Evolutionary conservation across 2,797 vertebrate species (phyloP).

Genomic region (Notolabrus celidotus): DNA sequence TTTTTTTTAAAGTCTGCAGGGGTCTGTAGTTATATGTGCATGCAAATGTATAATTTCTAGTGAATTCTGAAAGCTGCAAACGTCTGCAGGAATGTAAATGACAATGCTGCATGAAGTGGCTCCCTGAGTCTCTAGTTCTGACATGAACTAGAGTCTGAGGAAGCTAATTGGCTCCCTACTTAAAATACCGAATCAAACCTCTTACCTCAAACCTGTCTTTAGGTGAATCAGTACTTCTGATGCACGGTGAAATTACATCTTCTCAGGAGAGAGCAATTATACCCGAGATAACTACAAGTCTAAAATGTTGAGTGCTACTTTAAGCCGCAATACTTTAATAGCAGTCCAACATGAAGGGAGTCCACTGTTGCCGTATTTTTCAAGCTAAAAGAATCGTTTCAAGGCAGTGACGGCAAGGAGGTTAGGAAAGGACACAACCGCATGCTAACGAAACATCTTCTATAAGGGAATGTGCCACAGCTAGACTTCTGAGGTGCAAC

Average conservation of each 20-base stretch:
- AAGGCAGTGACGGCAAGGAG: background rate
- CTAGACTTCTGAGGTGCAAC: constrained; percentile 80
- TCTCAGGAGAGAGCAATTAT: constrained; percentile 50
- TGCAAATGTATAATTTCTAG: constrained; percentile 9
- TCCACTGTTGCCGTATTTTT: constrained; percentile 24
- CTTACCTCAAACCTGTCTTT: constrained; percentile 46
- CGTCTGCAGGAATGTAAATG: constrained; percentile 50
- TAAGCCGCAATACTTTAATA: constrained; percentile 27
- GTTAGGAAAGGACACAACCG: constrained; percentile 29
- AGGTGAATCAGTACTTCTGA: constrained; percentile 39
- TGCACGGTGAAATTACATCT: constrained; percentile 40
- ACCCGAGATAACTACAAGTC: constrained; percentile 37
- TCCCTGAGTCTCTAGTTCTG: constrained; percentile 34
- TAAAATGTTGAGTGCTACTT: constrained; percentile 8
- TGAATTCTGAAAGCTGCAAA: background rate
- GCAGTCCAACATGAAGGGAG: background rate
- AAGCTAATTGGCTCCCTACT: constrained; percentile 21
- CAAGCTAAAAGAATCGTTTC: constrained; percentile 55
- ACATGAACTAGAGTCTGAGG: constrained; percentile 33
- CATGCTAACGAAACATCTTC: constrained; percentile 35
- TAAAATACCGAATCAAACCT: constrained; percentile 29
- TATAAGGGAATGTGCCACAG: constrained; percentile 74
- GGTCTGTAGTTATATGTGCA: background rate
- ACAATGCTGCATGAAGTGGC: constrained; percentile 11
- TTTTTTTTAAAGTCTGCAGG: background rate